Evolutionary conservation across 2,113 vertebrate species (phyloP), one percentile per base, ranked within the genome.

Genomic region (Panthera uncia): DNA sequence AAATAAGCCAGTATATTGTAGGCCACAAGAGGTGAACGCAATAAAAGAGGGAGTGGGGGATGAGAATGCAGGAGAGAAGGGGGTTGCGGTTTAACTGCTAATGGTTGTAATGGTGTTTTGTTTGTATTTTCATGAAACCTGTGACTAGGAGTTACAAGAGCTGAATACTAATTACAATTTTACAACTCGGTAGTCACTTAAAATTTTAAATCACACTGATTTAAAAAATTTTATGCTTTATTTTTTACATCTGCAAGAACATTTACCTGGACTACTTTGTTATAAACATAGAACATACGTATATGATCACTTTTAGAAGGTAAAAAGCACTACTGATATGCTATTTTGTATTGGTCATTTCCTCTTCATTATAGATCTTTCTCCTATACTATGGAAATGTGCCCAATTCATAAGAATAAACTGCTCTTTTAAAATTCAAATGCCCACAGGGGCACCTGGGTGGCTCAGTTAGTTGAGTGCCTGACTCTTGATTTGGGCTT

Each of bases 221-320:
- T 92, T 71, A 73, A 73, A 73, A 92, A 25, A 1, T 27, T 45
- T 45, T 79, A 68, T 94, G 3, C 36, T 50, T 94, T 19, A 68
- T 10, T 93, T 90, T 86, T 33, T 55, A 31, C 41, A 76, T 86
- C 66, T 81, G 13, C 14, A 93, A 76, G 92, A 93, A 76, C 76
- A 96, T 65, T 92, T 78, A 16, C 50, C 52, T 82, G 27, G 45
- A 33, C 57, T 90, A 85, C 41, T 91, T 93, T 65, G 33, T 90
- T 78, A 25, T 65, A n/a, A 91, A 76, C 38, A 55, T 91, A 88
- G 82, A 65, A 68, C 36, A 88, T 88, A 78, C 5, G 23, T 94
- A 10, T 94, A 18, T 91, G 76, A 91, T 94, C 63, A 79, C 52
- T 68, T 94, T 33, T 5, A 71, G 91, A 94, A 91, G 50, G n/a